Percentiles rank a stretch among this genome's conserved stretches.
phyloP scores from a whole-genome alignment of 2,113 vertebrate genomes.

The Cynopterus brachyotis region DNA sequence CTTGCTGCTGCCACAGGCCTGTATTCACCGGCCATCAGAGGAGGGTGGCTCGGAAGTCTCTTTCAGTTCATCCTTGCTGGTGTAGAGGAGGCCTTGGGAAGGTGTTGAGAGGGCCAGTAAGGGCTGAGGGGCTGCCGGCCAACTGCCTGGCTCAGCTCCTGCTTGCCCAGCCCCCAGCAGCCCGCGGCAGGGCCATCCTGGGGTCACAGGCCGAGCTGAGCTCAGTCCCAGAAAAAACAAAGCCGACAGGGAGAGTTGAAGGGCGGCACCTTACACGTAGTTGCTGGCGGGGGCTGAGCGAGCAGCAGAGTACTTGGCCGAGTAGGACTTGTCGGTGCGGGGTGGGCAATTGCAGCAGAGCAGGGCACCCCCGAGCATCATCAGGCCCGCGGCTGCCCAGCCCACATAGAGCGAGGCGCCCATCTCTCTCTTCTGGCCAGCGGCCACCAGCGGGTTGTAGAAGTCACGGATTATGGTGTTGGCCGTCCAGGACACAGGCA shows the following conservation, averaged over 20 bases:
- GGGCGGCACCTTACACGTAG: slow-evolving; percentile 85
- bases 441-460: slow-evolving; percentile 87
- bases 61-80: neutral
- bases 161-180: neutral
- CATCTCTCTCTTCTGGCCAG: slow-evolving; percentile 90
- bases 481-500: slow-evolving; percentile 91
- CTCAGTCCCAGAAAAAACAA: neutral
- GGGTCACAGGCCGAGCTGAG: neutral
- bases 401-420: slow-evolving; percentile 92
- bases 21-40: neutral
- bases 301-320: slow-evolving; percentile 87
- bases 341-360: slow-evolving; percentile 89
- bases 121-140: neutral
- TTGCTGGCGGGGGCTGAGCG: slow-evolving; percentile 85
- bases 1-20: neutral
- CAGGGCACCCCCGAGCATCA: slow-evolving; percentile 89
- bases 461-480: slow-evolving; percentile 88
- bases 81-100: neutral
- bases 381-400: slow-evolving; percentile 89
- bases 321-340: slow-evolving; percentile 85
- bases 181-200: neutral
- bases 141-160: neutral
- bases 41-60: neutral
- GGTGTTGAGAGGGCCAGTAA: neutral
- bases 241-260: neutral